Base-by-base conservation (phyloP, 2,113 vertebrate species). In the Nothobranchius furzeri region DNA sequence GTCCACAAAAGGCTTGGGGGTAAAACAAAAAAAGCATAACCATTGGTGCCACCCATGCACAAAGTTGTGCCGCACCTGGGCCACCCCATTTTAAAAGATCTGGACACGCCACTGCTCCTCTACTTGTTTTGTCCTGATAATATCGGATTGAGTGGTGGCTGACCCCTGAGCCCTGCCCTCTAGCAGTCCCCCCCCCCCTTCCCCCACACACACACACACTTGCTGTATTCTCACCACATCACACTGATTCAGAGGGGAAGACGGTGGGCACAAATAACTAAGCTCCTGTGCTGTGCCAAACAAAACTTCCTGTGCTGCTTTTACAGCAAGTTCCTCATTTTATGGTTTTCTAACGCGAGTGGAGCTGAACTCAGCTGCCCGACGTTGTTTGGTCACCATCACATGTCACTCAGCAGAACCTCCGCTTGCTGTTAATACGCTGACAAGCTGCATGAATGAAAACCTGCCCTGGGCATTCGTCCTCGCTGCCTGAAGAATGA, bases 271-370 rank as follows among this genome's bases (percentile, higher is more conserved):
- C 87, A 90, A 92, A 92, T 92, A 93, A 91, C 81, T 84, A 60
- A 83, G 83, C 80, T 57, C 77, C 30, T 30, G 30, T 30, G 30
- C 81, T 51, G 61, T 72, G 92, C 92, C 92, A 93, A 93, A 82
- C 79, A 91, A 91, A 92, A 93, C 91, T 92, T 92, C 91, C 90
- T 91, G 82, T 76, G 63, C 71, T 91, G 90, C 92, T 93, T 91
- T 91, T 87, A 88, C 81, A 89, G 90, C 84, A 86, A 87, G 68
- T 82, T 81, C 84, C 87, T 75, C 75, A 86, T 90, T 91, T 11
- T 83, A 88, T 90, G 90, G 85, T 87, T 92, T 91, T 90, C 83
- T 89, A 87, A 81, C 77, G 69, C 60, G 83, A 3, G 30, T 83
- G 60, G 73, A 78, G 74, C 57, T 14, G 60, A 78, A 79, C 68